These are phyloP conservation scores for Xestia rhomboidea DNA, from an alignment of 2,888 invertebrate genomes.

Conservation along the genomic window DNA sequence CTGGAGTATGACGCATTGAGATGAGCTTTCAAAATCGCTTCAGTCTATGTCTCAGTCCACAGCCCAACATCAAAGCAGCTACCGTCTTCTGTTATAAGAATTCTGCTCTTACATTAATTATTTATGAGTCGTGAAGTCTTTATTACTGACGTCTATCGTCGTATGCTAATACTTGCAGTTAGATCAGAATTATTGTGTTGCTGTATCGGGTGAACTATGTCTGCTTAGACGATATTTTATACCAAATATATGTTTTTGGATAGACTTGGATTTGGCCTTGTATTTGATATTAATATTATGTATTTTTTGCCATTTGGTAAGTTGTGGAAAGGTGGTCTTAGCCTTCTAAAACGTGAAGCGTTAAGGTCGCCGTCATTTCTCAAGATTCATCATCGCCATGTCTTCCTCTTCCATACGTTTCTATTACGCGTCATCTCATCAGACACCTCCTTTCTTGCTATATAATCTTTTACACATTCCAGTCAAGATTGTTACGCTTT, in stretches of 20 bases:
- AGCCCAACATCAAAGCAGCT: constrained; percentile 57
- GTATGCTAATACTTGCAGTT: constrained; percentile 52
- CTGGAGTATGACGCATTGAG: background rate
- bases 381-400: no score
- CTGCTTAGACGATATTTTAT: constrained; percentile 1
- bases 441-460: no score
- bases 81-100: constrained; percentile 66
- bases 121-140: constrained; percentile 66
- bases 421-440: no score
- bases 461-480: no score
- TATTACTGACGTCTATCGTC: constrained; percentile 54
- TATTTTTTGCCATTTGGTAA: background rate
- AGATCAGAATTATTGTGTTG: constrained; percentile 47
- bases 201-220: constrained; percentile 23
- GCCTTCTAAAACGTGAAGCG: background rate
- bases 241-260: background rate
- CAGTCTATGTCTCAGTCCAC: constrained; percentile 55
- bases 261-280: constrained; percentile 1
- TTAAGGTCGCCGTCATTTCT: background rate
- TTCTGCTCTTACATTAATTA: constrained; percentile 63
- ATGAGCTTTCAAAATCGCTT: constrained; percentile 30
- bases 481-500: background rate
- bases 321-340: background rate
- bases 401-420: no score
- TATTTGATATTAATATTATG: background rate